Evolutionary conservation across 1,140 invertebrate genomes (phyloP).

Genomic region (Trichonephila clavata): DNA sequence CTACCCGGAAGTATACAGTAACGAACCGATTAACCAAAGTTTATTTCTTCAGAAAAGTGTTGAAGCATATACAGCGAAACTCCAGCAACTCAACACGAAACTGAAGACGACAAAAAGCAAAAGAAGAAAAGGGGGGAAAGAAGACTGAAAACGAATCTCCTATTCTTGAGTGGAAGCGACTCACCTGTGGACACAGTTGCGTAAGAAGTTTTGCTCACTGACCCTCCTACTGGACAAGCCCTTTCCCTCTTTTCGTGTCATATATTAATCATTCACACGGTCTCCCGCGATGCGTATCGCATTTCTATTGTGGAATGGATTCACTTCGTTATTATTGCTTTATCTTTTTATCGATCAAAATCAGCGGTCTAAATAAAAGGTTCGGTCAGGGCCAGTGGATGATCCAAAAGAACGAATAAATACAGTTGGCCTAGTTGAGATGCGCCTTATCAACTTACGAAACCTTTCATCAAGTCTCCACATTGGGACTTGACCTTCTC

Average conservation of each 20-base stretch:
- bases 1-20: background rate
- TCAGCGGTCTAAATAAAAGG: constrained; percentile 69
- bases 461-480: constrained; percentile 25
- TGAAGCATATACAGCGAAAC: background rate
- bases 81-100: background rate
- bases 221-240: constrained; percentile 4
- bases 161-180: background rate
- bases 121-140: background rate
- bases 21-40: background rate
- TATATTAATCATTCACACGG: constrained; percentile 62
- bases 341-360: constrained; percentile 63
- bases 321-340: constrained; percentile 56
- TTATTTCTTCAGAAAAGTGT: background rate
- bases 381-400: constrained; percentile 58
- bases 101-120: background rate
- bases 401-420: constrained; percentile 35
- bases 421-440: constrained; percentile 59
- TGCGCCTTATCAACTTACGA: constrained; percentile 29
- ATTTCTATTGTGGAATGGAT: constrained; percentile 67
- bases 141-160: background rate
- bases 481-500: constrained; percentile 2
- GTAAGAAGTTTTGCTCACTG: constrained; percentile 21
- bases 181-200: constrained; percentile 8
- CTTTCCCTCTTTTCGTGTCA: constrained; percentile 26
- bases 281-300: constrained; percentile 43